phyloP scores from a whole-genome alignment of 2,888 invertebrate genomes.

The Epistrophe eligans region DNA sequence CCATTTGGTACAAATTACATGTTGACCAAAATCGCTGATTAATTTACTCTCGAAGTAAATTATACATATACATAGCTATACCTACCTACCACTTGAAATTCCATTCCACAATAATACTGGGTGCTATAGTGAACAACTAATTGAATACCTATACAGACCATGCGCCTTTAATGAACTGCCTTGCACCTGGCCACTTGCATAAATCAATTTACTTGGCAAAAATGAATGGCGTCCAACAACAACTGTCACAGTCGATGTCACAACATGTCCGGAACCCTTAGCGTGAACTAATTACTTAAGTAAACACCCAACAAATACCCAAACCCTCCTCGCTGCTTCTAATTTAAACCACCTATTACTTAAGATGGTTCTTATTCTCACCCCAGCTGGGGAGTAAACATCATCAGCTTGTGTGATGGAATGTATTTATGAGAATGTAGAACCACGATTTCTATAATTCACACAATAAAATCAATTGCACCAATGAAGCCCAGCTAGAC shows the following conservation, averaged over 20 bases:
- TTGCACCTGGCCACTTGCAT: constrained; percentile 68
- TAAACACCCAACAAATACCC: constrained; percentile 57
- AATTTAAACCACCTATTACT: neutral
- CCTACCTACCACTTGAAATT: constrained; percentile 51
- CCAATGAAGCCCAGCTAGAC: constrained; percentile 44
- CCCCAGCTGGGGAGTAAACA: constrained; percentile 3
- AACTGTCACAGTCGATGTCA: constrained; percentile 73
- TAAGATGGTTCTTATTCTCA: constrained; percentile 22
- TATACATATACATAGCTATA: neutral
- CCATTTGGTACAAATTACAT: constrained; percentile 27
- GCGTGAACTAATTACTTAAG: constrained; percentile 76
- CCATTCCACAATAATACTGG: constrained; percentile 24
- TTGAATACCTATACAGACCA: constrained; percentile 24
- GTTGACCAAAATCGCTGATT: constrained; percentile 42
- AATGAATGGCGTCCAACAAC: constrained; percentile 52
- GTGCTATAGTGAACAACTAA: constrained; percentile 16
- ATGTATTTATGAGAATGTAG: constrained; percentile 6
- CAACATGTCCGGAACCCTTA: constrained; percentile 75
- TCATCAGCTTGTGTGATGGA: constrained; percentile 16
- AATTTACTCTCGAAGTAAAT: constrained; percentile 30
- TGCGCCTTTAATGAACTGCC: constrained; percentile 35
- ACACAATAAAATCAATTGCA: constrained; percentile 68
- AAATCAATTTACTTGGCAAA: constrained; percentile 59
- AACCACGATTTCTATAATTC: constrained; percentile 70
- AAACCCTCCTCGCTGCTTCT: constrained; percentile 2